Percentiles rank a stretch among this genome's conserved stretches.
Evolutionary conservation across 2,797 vertebrate species (phyloP).

Genomic region (Psittacula derbiana): DNA sequence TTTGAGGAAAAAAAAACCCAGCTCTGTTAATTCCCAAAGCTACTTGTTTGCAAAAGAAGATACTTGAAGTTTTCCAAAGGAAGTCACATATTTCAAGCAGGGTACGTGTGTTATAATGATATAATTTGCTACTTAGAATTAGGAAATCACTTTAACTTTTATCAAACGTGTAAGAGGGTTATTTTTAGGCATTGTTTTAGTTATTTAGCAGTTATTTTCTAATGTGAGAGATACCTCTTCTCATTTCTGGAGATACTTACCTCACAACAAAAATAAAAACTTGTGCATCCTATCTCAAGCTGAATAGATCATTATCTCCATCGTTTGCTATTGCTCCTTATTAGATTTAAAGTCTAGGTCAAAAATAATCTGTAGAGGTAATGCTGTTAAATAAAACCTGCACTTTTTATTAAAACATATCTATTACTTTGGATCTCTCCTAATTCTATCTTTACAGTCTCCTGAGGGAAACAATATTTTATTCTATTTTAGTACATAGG

Average conservation of each 20-base stretch:
- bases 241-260: not conserved
- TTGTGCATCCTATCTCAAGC: not conserved
- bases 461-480: not conserved
- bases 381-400: not conserved
- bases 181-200: not conserved
- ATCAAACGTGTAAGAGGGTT: not conserved
- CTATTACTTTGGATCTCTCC: not conserved
- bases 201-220: not conserved
- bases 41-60: not conserved
- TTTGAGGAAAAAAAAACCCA: fast-evolving
- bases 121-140: not conserved
- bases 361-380: not conserved
- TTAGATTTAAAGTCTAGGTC: not conserved
- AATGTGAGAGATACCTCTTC: not conserved
- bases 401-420: not conserved
- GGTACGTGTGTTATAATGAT: not conserved
- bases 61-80: not conserved
- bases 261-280: not conserved
- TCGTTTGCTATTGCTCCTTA: not conserved
- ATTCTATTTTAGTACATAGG: not conserved
- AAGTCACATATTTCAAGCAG: not conserved
- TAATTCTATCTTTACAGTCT: slow-evolving; percentile 5
- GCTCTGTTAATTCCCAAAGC: not conserved
- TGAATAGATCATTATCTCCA: not conserved
- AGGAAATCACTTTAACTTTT: not conserved